Evolutionary conservation across 2,797 vertebrate genomes (phyloP), one percentile per base, ranked within the genome.

Genomic region (Halcyon smyrnensis): DNA sequence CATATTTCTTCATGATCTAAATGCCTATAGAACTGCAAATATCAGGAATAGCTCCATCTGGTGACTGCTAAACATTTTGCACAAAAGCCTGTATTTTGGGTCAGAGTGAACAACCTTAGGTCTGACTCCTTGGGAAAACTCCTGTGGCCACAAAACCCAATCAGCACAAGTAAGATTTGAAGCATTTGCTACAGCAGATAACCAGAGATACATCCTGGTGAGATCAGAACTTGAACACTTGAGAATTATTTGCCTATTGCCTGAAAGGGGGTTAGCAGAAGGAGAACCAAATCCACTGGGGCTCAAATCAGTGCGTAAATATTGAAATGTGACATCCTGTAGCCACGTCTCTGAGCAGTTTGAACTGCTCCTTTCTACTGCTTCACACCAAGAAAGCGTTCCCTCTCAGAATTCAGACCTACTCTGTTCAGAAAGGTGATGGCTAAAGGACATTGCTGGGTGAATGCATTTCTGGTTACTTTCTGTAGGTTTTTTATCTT

Each of bases 41-140:
- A 15, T 12, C 23, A 41, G 59, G 17, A 59, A 57, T 12, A 84
- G 77, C 87, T 67, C 93, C 87, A 64, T 37, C 95, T 95, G 37
- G 48, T 63, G 89, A 82, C 60, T 70, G 64, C 28, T 57, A 4
- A 43, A 8, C 64, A 8, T 8, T 51, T 59, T 87, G 64, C 68
- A 23, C 23, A 11, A 34, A 79, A 64, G 7, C 25, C 25, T 15
- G 1, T 48, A 1, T 41, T 78, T 41, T 3, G 1, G 24, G 15
- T 48, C 46, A 41, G 59, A 83, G 45, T 3, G 6, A 84, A 1
- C 25, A 24, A 9, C 32, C 25, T 37, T 1, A 2, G 41, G 5
- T 37, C 32, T 62, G 27, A 32, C 36, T 46, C 36, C 8, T 53
- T 24, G 21, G 48, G 60, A 78, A 85, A 75, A 41, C 30, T 53